Conservation (phyloP, 2,113 vertebrate species). For the Mesocricetus auratus region DNA sequence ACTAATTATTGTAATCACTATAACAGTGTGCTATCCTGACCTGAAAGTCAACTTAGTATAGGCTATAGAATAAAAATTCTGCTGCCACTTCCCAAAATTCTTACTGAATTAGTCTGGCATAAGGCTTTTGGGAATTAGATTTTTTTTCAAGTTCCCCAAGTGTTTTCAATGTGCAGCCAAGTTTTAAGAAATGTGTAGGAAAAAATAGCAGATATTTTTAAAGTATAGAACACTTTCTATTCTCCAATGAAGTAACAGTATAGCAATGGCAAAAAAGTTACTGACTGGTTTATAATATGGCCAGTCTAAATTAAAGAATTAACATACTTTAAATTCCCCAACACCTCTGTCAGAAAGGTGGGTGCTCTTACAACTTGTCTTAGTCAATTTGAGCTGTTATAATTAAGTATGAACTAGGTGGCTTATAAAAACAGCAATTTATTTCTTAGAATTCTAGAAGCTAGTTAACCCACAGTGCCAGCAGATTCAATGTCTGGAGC, state of each 20-base stretch:
- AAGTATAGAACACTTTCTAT: conserved; percentile 7
- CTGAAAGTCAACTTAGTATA: conserved; percentile 1
- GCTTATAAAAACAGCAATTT: not conserved
- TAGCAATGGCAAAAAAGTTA: not conserved
- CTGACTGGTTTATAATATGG: not conserved
- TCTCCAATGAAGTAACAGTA: not conserved
- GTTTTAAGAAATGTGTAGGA: conserved; percentile 35
- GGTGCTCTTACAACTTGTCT: not conserved
- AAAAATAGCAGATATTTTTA: conserved; percentile 56
- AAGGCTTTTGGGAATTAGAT: not conserved
- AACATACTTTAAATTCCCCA: not conserved
- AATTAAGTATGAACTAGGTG: not conserved
- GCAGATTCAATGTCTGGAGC: not conserved
- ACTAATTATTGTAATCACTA: not conserved
- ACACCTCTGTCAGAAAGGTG: not conserved
- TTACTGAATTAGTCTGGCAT: conserved; percentile 52
- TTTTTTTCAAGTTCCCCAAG: conserved; percentile 40
- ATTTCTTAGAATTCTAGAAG: not conserved
- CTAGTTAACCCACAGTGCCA: not conserved
- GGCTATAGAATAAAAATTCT: conserved; percentile 31
- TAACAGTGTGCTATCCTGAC: not conserved
- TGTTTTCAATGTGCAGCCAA: not conserved
- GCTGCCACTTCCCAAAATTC: conserved; percentile 34
- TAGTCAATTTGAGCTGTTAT: not conserved
- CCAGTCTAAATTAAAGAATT: not conserved